Conservation (phyloP, 2,113 vertebrate genomes). For the Heliornis fulica region DNA sequence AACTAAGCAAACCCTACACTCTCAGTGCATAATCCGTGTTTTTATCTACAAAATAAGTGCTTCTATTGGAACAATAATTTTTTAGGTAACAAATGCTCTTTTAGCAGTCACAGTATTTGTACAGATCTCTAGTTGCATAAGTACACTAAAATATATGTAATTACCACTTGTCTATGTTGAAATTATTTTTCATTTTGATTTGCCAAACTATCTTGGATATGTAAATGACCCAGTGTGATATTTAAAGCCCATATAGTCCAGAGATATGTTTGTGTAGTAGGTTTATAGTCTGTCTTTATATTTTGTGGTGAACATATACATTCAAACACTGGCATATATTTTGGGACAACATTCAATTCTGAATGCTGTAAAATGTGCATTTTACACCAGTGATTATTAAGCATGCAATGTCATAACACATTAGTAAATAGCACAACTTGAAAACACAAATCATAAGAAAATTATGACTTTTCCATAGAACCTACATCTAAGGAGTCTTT, state of each 20-base stretch:
- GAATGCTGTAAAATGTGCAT: neutral
- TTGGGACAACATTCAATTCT: neutral
- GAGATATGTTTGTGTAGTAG: neutral
- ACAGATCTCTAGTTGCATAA: neutral
- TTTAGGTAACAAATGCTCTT: neutral
- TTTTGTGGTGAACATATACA: neutral
- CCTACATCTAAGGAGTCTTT: neutral
- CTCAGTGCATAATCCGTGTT: neutral
- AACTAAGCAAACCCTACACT: neutral
- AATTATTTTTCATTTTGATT: neutral
- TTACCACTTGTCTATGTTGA: neutral
- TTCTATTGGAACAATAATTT: neutral
- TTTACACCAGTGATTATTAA: neutral
- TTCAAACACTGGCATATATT: neutral
- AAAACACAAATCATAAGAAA: neutral
- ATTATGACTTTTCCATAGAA: neutral
- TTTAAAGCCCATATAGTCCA: neutral
- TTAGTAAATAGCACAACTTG: neutral
- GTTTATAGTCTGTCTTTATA: neutral
- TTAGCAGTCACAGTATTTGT: neutral
- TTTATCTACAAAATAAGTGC: neutral
- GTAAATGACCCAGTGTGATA: neutral
- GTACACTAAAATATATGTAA: neutral
- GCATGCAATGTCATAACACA: neutral
- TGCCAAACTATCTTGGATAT: neutral